Evolutionary conservation across 2,797 vertebrate species (phyloP), one percentile per base, ranked within the genome.

Genomic region (Characodon lateralis): DNA sequence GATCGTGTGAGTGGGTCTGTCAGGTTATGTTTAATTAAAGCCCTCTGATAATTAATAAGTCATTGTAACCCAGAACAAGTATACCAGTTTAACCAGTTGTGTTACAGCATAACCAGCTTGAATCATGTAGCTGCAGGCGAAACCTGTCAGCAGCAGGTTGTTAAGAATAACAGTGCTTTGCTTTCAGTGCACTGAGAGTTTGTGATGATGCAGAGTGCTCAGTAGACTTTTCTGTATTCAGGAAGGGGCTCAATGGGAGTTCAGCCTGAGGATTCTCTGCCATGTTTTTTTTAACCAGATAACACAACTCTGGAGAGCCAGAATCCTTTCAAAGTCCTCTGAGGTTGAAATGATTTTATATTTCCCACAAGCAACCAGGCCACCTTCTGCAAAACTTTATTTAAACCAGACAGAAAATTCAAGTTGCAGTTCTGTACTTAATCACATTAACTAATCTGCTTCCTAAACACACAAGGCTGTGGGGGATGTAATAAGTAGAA

Each of bases 401-500:
- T 84, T 76, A 81, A 86, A 87, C 56, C 76, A 84, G 83, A 72
- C 63, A 81, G 73, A 84, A 88, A 14, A 86, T 78, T 81, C 63
- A 88, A 83, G 86, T 51, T 82, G 80, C 82, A 78, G 28, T 88
- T 87, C 84, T 81, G 63, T 78, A 71, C 82, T 86, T 31, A 31
- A 31, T 31, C 81, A 69, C 66, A 69, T 76, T 65, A 85, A 78
- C 81, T 86, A 89, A 91, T 90, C 89, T 78, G 79, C 83, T 70
- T 87, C 81, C 82, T 88, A 88, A 91, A 88, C 78, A 87, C 83
- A 88, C 88, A 89, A 78, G 85, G 88, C 86, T 88, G 84, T 70
- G 81, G 87, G 88, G 76, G 80, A 73, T 79, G 83, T 78, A 85
- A 88, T 88, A 90, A 92, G 89, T 78, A 85, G 80, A 83, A 84